These are phyloP conservation scores for Reinhardtius hippoglossoides DNA, from an alignment of 2,113 vertebrate species.

Conservation along the genomic window DNA sequence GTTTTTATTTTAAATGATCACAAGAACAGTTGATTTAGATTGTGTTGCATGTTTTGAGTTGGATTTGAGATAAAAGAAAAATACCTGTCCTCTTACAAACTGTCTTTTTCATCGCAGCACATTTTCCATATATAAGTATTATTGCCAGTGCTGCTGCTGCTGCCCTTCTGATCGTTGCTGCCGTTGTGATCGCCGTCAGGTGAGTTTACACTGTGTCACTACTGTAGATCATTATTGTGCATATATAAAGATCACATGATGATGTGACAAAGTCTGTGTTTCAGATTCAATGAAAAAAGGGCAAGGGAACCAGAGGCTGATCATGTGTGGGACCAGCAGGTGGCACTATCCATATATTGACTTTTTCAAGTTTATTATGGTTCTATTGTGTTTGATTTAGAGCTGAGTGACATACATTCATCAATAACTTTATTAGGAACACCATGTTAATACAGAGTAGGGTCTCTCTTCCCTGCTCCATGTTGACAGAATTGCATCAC, in stretches of 20 bases:
- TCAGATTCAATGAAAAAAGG: constrained; percentile 10
- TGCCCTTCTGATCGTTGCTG: constrained; percentile 4
- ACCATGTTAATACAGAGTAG: too few species aligned
- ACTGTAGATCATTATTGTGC: not conserved
- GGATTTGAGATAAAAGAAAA: too few species aligned
- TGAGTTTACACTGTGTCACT: constrained; percentile 1
- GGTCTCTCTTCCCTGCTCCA: too few species aligned
- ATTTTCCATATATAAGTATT: not conserved
- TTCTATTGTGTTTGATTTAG: not conserved
- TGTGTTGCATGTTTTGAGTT: too few species aligned
- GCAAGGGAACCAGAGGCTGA: not conserved
- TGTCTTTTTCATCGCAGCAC: constrained; percentile 28
- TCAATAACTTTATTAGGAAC: too few species aligned
- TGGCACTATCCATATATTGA: not conserved
- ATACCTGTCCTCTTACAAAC: not conserved
- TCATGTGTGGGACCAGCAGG: constrained; percentile 10
- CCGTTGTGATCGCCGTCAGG: not conserved
- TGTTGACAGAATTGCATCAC: too few species aligned
- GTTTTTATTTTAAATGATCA: too few species aligned
- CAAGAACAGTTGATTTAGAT: too few species aligned
- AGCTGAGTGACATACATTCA: too few species aligned
- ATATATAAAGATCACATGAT: not conserved
- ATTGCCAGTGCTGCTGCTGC: constrained; percentile 1
- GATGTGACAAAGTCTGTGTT: constrained; percentile 1
- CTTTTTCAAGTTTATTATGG: not conserved